These are phyloP conservation scores for Prunella fulvescens DNA, from an alignment of 2,113 vertebrate species.

Conservation along the genomic window DNA sequence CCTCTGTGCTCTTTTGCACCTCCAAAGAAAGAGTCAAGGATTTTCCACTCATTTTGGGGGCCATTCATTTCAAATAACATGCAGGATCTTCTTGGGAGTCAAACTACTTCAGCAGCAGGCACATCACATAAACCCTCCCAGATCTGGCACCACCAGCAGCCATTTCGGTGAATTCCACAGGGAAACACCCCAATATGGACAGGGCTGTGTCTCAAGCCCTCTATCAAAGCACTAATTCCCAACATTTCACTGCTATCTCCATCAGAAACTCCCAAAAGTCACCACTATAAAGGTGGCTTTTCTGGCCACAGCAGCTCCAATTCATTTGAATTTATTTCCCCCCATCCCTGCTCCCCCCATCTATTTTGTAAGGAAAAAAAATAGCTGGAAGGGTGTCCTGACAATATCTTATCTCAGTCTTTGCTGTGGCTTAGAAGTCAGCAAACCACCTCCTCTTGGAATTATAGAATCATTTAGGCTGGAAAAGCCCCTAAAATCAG, in stretches of 20 bases:
- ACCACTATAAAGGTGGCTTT: not conserved
- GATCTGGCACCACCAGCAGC: not conserved
- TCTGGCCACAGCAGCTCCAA: not conserved
- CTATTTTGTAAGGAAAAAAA: not conserved
- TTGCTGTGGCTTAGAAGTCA: not conserved
- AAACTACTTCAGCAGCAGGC: not conserved
- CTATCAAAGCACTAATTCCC: not conserved
- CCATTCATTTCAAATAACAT: not conserved
- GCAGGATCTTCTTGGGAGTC: not conserved
- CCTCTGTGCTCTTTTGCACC: rapidly evolving
- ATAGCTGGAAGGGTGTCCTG: not conserved
- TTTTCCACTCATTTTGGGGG: not conserved
- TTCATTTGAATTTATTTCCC: not conserved
- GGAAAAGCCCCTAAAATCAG: not conserved
- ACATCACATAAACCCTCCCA: not conserved
- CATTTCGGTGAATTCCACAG: not conserved
- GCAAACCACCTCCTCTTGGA: not conserved
- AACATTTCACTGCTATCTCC: not conserved
- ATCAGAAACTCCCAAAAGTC: not conserved
- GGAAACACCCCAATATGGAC: not conserved
- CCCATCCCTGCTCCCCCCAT: no score
- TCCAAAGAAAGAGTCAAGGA: not conserved
- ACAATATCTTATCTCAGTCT: not conserved
- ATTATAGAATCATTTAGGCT: not conserved
- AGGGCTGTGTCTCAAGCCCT: not conserved